A percentile compares a stretch with the other conserved stretches of the same genome.
Evolutionary conservation across 1,140 invertebrate genomes (phyloP).

Genomic region (Phortica variegata): DNA sequence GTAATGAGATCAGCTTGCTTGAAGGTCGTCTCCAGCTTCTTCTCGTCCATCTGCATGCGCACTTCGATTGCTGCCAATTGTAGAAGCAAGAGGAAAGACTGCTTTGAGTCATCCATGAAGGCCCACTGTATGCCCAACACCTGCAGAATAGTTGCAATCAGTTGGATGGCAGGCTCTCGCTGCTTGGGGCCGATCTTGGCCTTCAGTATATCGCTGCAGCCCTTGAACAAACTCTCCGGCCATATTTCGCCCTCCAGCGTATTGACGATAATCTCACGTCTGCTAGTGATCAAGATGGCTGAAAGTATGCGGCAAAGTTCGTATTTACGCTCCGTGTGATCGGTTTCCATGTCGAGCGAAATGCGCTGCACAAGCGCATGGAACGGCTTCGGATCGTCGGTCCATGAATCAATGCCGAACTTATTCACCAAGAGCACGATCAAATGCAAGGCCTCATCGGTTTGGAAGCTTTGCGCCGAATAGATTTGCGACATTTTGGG

Average conservation of each 20-base stretch:
- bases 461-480: constrained; percentile 80
- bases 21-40: constrained; percentile 75
- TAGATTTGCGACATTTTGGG: constrained; percentile 82
- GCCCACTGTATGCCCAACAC: constrained; percentile 83
- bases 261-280: constrained; percentile 64
- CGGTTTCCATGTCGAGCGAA: constrained; percentile 81
- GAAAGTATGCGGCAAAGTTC: constrained; percentile 76
- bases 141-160: constrained; percentile 78
- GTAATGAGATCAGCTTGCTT: constrained; percentile 74
- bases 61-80: constrained; percentile 89
- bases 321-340: constrained; percentile 85
- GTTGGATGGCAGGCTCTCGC: constrained; percentile 80
- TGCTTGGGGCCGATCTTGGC: constrained; percentile 86
- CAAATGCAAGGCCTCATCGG: constrained; percentile 79
- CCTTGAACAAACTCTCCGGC: constrained; percentile 76
- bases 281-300: constrained; percentile 72
- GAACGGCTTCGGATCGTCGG: constrained; percentile 70
- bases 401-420: constrained; percentile 73
- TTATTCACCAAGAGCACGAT: constrained; percentile 70
- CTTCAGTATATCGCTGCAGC: constrained; percentile 75
- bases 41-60: constrained; percentile 87
- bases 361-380: constrained; percentile 82
- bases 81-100: constrained; percentile 80
- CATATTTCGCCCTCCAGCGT: constrained; percentile 70
- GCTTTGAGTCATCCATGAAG: constrained; percentile 73